phyloP scores from a whole-genome alignment of 2,113 vertebrate genomes.

The Lampris incognitus region DNA sequence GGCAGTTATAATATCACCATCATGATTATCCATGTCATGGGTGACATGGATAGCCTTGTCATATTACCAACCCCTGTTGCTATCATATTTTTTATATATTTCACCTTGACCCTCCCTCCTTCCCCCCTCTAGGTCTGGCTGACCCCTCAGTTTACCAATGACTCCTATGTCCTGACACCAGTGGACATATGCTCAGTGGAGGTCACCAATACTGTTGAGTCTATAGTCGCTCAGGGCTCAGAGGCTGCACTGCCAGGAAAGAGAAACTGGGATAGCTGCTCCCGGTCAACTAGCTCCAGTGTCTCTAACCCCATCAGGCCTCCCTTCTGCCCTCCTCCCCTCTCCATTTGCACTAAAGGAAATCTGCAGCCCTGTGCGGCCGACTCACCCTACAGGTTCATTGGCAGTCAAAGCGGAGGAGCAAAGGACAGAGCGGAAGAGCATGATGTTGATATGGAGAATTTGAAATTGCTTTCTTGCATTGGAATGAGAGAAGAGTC shows the following conservation, averaged over 20 bases:
- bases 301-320: conserved; percentile 77
- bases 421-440: background rate
- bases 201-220: conserved; percentile 24
- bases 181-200: conserved; percentile 55
- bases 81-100: background rate
- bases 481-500: background rate
- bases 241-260: background rate
- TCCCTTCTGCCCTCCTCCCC: conserved; percentile 10
- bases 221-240: fast-evolving
- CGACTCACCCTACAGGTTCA: conserved; percentile 57
- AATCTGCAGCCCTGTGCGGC: conserved; percentile 43
- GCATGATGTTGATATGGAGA: background rate
- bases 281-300: conserved; percentile 32
- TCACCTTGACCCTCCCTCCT: background rate
- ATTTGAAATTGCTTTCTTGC: conserved; percentile 13
- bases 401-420: background rate
- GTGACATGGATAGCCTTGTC: too few relatives aligned
- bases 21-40: too few relatives aligned
- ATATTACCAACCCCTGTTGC: too few relatives aligned
- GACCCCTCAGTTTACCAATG: conserved; percentile 35
- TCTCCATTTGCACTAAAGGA: conserved; percentile 4
- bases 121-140: conserved; percentile 60
- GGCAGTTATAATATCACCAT: too few relatives aligned
- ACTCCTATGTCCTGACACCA: conserved; percentile 23
- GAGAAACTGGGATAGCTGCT: background rate